Evolutionary conservation across 2,888 invertebrate species (phyloP).

Genomic region (Lithosia quadra): DNA sequence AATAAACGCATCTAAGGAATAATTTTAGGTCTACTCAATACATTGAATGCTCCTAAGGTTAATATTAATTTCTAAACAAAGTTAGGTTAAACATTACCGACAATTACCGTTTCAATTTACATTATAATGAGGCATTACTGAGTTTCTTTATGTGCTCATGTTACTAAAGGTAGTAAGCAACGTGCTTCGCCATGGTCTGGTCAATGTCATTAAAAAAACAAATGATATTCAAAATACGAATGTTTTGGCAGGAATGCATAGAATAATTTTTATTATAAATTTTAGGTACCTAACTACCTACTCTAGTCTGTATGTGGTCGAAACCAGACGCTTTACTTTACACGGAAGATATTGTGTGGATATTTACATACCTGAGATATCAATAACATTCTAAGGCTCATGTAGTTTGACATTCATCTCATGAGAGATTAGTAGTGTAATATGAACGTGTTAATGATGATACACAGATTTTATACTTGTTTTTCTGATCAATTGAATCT

Average conservation of each 20-base stretch:
- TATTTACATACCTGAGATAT: not conserved
- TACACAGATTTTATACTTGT: not conserved
- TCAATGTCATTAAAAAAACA: not conserved
- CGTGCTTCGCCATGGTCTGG: not conserved
- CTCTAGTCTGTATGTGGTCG: not conserved
- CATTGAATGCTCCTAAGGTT: slow-evolving; percentile 23
- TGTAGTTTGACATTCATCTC: not conserved
- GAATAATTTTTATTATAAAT: too few species aligned
- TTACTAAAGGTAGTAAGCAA: slow-evolving; percentile 3
- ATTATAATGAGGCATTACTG: slow-evolving; percentile 49
- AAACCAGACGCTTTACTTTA: not conserved
- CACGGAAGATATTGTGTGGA: not conserved
- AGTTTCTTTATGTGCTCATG: slow-evolving; percentile 40
- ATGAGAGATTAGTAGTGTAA: not conserved
- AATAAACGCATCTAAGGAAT: not conserved
- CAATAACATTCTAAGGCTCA: not conserved
- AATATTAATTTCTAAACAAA: slow-evolving; percentile 40
- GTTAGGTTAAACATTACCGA: slow-evolving; percentile 46
- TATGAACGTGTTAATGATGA: not conserved
- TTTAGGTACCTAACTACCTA: too few species aligned
- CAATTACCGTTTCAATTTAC: slow-evolving; percentile 54
- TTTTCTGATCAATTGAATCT: not conserved
- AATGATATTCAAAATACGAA: not conserved
- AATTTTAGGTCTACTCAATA: slow-evolving; percentile 13
- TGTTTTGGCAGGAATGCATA: not conserved